A percentile compares a stretch with the other conserved stretches of the same genome.
Conservation (phyloP, 2,797 vertebrate species). For the Melanotaenia trifasciata region DNA sequence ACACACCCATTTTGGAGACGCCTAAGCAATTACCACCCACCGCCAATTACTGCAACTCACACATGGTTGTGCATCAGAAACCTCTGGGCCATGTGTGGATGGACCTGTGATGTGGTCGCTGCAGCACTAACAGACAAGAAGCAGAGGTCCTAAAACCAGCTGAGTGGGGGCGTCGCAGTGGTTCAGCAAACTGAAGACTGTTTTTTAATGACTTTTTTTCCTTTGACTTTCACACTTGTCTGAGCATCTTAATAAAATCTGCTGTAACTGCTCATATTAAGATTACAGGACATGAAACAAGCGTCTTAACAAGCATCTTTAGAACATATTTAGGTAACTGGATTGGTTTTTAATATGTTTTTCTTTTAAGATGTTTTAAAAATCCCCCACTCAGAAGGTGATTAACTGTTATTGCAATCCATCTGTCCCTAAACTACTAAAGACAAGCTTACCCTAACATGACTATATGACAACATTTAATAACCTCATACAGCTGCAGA, state of each 20-base stretch:
- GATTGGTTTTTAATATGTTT: neutral
- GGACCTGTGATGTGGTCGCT: slow-evolving; percentile 71
- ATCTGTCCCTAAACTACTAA: too few relatives aligned
- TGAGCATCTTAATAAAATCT: neutral
- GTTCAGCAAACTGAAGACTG: slow-evolving; percentile 10
- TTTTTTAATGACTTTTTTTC: neutral
- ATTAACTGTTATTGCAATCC: too few relatives aligned
- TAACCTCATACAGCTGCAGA: too few relatives aligned
- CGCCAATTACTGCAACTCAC: slow-evolving; percentile 63
- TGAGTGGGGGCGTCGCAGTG: slow-evolving; percentile 28
- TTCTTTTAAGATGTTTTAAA: neutral
- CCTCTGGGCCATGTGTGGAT: slow-evolving; percentile 64
- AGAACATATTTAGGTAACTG: neutral
- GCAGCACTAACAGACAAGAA: slow-evolving; percentile 60
- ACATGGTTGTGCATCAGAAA: slow-evolving; percentile 58
- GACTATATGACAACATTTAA: too few relatives aligned
- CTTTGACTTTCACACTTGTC: neutral
- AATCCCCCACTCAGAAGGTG: neutral
- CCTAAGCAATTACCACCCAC: slow-evolving; percentile 67
- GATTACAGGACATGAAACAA: neutral
- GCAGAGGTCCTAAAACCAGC: slow-evolving; percentile 52
- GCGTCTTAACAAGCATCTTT: neutral
- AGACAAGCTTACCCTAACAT: too few relatives aligned
- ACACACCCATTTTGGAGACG: slow-evolving; percentile 53
- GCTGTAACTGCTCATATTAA: neutral